Evolutionary conservation across 2,888 invertebrate species (phyloP), one percentile per base, ranked within the genome.

Genomic region (Rhingia rostrata): DNA sequence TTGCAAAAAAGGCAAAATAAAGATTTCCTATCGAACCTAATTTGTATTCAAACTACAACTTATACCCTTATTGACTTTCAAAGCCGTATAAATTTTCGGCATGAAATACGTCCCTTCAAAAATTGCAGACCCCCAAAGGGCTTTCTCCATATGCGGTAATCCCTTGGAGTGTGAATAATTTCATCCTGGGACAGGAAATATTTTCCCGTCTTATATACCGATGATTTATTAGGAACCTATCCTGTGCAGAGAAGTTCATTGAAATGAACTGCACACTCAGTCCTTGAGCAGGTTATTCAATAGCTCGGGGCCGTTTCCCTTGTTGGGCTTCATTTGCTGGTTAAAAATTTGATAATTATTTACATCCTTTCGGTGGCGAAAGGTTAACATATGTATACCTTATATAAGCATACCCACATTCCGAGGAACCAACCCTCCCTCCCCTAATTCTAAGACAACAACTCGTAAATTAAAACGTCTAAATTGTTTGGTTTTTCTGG

Each of bases 21-120:
- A 33, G 6, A 63, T 58, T 51, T 35, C 22, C 43, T 4, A n/a
- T 43, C 51, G 41, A 30, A 35, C n/a, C 66, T 82, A 45, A 82
- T 82, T 82, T 77, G 64, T 77, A 77, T 82, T 72, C 82, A 60
- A 66, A 72, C 53, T 70, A 67, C 66, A 66, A 77, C 77, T 82
- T 58, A 70, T 66, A 66, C 39, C 75, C 54, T 72, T 66, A 66
- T 77, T 77, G 82, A 77, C 60, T 72, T 72, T 54, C 41, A 72
- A 72, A 82, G 64, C 75, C 53, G 14, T 22, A 22, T 35, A 66
- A 35, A 75, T 64, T 56, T 56, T 45, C 37, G 12, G 47, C 14
- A 54, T 64, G 56, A 37, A 47, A 54, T 56, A 49, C 37, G 10
- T 58, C 9, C 49, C n/a, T 43, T 56, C 47, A 35, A 43, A 75